Base-by-base conservation (phyloP, 2,888 invertebrate species). In the Hydriomena furcata region DNA sequence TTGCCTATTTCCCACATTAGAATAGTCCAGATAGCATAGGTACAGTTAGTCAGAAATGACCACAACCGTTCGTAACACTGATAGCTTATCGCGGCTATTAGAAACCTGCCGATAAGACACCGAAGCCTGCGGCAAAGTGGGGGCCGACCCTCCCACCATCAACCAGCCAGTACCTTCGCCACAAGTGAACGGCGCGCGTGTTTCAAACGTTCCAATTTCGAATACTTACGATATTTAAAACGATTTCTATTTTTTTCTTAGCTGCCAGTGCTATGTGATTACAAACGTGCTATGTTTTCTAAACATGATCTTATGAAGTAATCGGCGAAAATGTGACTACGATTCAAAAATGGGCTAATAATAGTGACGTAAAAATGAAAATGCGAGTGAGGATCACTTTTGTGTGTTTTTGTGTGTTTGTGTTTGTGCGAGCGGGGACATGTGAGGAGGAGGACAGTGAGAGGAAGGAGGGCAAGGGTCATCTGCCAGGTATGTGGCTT, bases 271-370 rank as follows among this genome's bases (percentile, higher is more conserved):
- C 46, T 30, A 37, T 57, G 63, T 65, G 67, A 61, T 65, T 57
- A 59, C 35, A 50, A 58, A 23, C 58, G 65, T 64, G 63, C 56
- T 41, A 61, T 64, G 68, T 65, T 68, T 60, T 55, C 34, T 36
- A 63, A 58, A 66, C 60, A 36, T 10, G 6, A 6, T 11, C 36
- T 23, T 24, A 37, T 36, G 13, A 12, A 27, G 25, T 21, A 12
- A 17, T 17, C 30, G 11, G 76, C 77, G 80, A 89, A 88, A 86
- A 89, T 89, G 88, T 89, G 88, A 89, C 89, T 84, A 81, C 76
- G 70, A 66, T 63, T 68, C 63, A 55, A 85, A 82, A 76, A 88
- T 87, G 86, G 85, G 77, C 66, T 62, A 63, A 77, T 66, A 61
- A 63, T 64, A 65, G 51, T 70, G 73, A 82, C 76, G 63, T 68